These are phyloP conservation scores for Oncopeltus fasciatus DNA, from an alignment of 1,140 invertebrate species.

Conservation along the genomic window DNA sequence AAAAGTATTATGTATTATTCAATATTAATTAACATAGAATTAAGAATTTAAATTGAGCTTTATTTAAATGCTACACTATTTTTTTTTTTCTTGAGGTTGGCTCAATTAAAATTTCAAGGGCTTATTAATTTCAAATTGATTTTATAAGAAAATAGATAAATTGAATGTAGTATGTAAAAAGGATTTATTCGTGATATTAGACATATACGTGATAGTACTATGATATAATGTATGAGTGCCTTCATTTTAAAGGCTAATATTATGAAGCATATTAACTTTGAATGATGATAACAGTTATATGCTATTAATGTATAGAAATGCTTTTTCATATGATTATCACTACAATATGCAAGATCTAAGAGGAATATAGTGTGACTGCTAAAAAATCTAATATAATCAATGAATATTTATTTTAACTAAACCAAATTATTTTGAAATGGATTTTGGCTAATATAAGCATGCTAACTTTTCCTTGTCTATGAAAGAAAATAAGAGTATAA, in stretches of 20 bases:
- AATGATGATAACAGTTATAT: background rate
- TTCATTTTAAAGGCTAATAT: background rate
- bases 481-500: background rate
- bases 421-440: background rate
- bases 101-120: no score
- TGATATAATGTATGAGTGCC: background rate
- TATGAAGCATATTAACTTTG: background rate
- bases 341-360: background rate
- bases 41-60: no score
- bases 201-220: background rate
- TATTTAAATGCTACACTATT: no score
- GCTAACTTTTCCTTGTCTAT: background rate
- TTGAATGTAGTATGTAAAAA: background rate
- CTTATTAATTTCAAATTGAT: no score
- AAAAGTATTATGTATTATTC: no score
- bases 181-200: background rate
- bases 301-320: background rate
- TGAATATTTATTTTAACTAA: background rate
- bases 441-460: background rate
- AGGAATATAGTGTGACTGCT: background rate
- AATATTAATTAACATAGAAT: no score
- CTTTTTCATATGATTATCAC: background rate
- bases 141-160: no score
- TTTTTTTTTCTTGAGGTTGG: no score
- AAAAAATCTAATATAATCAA: background rate